phyloP scores from a whole-genome alignment of 2,888 invertebrate species.

The Volucella bombylans region DNA sequence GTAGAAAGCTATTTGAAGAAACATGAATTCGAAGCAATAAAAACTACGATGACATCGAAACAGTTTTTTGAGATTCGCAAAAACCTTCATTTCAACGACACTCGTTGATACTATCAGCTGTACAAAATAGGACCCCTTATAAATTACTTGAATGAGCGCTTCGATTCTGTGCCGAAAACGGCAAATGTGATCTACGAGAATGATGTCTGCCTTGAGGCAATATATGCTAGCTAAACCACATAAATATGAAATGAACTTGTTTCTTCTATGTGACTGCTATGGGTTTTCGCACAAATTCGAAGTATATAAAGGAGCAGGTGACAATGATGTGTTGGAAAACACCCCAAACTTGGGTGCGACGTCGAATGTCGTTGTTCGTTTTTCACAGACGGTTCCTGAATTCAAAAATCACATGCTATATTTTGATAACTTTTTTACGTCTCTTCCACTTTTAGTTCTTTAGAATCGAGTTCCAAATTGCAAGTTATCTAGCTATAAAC shows the following conservation, averaged over 20 bases:
- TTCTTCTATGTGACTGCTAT: neutral
- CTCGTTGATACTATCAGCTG: constrained; percentile 6
- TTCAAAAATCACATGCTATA: too few species aligned
- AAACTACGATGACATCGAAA: too few species aligned
- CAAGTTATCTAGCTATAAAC: too few species aligned
- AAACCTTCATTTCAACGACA: neutral
- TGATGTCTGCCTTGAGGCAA: neutral
- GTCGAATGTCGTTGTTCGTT: neutral
- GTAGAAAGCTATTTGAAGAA: too few species aligned
- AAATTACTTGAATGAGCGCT: neutral
- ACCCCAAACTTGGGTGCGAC: constrained; percentile 5
- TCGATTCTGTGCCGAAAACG: constrained; percentile 13
- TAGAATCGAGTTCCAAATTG: neutral
- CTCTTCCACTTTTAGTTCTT: neutral
- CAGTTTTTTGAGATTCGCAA: too few species aligned
- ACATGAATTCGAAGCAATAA: too few species aligned
- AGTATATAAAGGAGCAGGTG: neutral
- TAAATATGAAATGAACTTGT: neutral
- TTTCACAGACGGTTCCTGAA: neutral
- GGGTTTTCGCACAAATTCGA: neutral
- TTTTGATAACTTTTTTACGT: neutral
- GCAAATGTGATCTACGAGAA: constrained; percentile 3
- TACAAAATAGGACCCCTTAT: neutral
- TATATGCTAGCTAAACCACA: neutral
- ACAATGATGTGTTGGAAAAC: constrained; percentile 8